A percentile compares a stretch with the other conserved stretches of the same genome.
These are phyloP conservation scores for Mystacides longicornis DNA, from an alignment of 2,888 invertebrate genomes.

Conservation along the genomic window DNA sequence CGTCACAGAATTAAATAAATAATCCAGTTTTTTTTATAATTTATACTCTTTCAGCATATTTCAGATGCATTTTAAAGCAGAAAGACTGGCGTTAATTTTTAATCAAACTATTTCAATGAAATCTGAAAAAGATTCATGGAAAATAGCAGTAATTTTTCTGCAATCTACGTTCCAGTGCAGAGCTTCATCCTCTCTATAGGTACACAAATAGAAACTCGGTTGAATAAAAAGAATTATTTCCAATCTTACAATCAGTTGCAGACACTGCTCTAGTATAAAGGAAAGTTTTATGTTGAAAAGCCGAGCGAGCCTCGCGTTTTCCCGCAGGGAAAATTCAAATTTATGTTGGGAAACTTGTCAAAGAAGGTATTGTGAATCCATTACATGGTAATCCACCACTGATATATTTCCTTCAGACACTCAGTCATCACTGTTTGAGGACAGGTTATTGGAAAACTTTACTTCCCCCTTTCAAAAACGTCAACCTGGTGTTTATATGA, in stretches of 20 bases:
- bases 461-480: not conserved
- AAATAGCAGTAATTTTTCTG: too few relatives aligned
- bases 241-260: constrained; percentile 25
- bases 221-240: constrained; percentile 25
- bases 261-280: constrained; percentile 10
- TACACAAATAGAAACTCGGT: too few relatives aligned
- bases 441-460: constrained; percentile 2
- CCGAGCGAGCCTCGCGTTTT: constrained; percentile 3
- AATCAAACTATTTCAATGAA: too few relatives aligned
- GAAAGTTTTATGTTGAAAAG: constrained; percentile 10
- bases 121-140: too few relatives aligned
- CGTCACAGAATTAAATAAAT: too few relatives aligned
- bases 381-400: constrained; percentile 23
- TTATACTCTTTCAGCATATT: too few relatives aligned
- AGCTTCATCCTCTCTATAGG: too few relatives aligned
- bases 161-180: too few relatives aligned
- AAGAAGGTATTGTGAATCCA: constrained; percentile 25
- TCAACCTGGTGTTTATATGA: not conserved
- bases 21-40: too few relatives aligned
- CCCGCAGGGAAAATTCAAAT: constrained; percentile 22
- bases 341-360: constrained; percentile 24
- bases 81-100: too few relatives aligned
- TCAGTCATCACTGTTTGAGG: constrained; percentile 9
- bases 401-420: constrained; percentile 17
- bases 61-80: too few relatives aligned